phyloP scores from a whole-genome alignment of 2,113 vertebrate genomes.

The Agelaius tricolor region DNA sequence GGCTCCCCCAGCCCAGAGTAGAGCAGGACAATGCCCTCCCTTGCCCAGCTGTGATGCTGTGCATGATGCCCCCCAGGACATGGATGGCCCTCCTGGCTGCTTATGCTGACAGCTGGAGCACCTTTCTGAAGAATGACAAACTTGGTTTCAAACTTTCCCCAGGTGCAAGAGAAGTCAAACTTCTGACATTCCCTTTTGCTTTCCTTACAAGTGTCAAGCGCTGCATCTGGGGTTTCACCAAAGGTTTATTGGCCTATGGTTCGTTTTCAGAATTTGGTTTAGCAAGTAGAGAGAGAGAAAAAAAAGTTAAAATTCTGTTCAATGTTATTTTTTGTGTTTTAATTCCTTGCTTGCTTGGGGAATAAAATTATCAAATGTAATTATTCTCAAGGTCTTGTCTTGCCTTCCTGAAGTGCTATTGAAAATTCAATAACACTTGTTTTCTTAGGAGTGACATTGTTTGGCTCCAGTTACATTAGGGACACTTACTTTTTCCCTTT shows the following conservation, averaged over 20 bases:
- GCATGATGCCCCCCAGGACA: background rate
- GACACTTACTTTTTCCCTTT: background rate
- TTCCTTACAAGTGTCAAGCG: background rate
- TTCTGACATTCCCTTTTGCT: background rate
- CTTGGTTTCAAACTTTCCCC: background rate
- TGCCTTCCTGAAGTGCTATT: background rate
- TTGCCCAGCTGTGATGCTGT: too few species aligned
- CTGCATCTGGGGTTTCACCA: background rate
- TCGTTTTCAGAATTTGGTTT: background rate
- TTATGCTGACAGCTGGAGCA: background rate
- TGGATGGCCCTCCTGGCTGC: rapidly evolving
- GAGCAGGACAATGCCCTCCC: background rate
- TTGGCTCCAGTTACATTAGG: background rate
- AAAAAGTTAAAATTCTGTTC: background rate
- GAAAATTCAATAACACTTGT: background rate
- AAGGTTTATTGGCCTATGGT: background rate
- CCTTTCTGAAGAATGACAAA: background rate
- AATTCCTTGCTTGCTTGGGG: background rate
- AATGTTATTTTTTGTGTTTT: background rate
- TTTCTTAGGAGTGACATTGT: background rate
- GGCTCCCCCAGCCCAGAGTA: background rate
- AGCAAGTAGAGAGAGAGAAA: background rate
- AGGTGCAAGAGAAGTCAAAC: background rate
- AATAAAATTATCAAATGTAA: constrained; percentile 5
- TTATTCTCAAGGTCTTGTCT: constrained; percentile 22